Evolutionary conservation across 2,888 invertebrate genomes (phyloP), one percentile per base, ranked within the genome.

Genomic region (Seladonia tumulorum): DNA sequence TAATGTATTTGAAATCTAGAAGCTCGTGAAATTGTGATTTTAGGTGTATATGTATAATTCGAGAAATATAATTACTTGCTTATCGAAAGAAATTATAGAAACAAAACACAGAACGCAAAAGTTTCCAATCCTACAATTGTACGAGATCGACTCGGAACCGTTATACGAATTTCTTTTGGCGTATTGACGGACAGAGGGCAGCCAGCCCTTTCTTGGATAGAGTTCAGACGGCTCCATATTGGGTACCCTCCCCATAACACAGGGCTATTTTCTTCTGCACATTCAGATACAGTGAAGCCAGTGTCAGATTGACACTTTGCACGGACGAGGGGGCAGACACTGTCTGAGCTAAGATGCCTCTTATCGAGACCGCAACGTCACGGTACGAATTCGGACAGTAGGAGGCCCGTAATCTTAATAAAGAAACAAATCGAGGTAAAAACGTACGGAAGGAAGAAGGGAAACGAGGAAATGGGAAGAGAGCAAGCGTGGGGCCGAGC

Each of bases 401-500:
- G 60, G 60, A 57, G 42, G n/a, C 39, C 29, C 14, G 5, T 35
- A 47, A 29, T 29, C 68, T 66, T n/a, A 39, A 35, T 45, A 68
- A 79, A 60, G 39, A 66, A 71, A 60, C 53, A 79, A 49, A 74
- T 74, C 29, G 72, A 10, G 25, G 29, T 29, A 71, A 75, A 57
- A 71, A 7, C 45, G 60, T 7, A 0, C 5, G 25, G 29, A 63
- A 25, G 60, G 60, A 35, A 35, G 71, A 49, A 71, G 57, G 76
- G 29, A 63, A 74, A 73, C 70, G 73, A 75, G 45, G 85, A 63
- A 70, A 80, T 35, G 22, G 66, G 66, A 29, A 63, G 29, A 25
- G 60, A 29, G 5, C 5, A 16, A 35, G n/a, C 14, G 14, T 25
- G 14, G 14, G 60, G 25, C 25, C n/a, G 12, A 25, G 60, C 60